phyloP scores from a whole-genome alignment of 2,113 vertebrate genomes.

The Rhinichthys klamathensis region DNA sequence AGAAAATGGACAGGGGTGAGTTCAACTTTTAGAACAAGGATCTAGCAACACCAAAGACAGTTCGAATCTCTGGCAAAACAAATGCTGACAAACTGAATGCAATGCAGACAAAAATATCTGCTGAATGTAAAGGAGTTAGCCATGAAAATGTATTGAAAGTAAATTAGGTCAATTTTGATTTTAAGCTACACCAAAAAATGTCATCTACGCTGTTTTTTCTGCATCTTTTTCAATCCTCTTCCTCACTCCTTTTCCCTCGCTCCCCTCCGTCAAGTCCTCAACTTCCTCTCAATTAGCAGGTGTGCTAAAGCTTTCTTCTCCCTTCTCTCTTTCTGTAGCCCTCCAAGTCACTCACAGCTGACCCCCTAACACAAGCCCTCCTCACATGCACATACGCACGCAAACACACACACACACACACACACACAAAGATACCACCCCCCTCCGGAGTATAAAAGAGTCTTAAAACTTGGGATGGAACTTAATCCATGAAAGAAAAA shows the following conservation, averaged over 20 bases:
- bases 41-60: background rate
- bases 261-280: constrained; percentile 19
- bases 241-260: background rate
- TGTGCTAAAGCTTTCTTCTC: constrained; percentile 38
- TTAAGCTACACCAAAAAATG: background rate
- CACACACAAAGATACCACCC: constrained; percentile 12
- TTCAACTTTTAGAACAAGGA: background rate
- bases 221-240: background rate
- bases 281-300: constrained; percentile 45
- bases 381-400: constrained; percentile 9
- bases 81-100: background rate
- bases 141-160: background rate
- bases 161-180: background rate
- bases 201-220: background rate
- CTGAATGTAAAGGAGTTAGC: background rate
- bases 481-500: constrained; percentile 45
- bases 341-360: constrained; percentile 37
- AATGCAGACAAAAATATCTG: background rate
- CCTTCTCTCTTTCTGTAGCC: constrained; percentile 30
- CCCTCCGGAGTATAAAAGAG: constrained; percentile 26
- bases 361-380: constrained; percentile 21
- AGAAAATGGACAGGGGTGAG: background rate
- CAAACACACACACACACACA: background rate
- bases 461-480: constrained; percentile 39
- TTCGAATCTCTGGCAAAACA: background rate